Conservation (phyloP, 2,113 vertebrate species). For the Perognathus longimembris region DNA sequence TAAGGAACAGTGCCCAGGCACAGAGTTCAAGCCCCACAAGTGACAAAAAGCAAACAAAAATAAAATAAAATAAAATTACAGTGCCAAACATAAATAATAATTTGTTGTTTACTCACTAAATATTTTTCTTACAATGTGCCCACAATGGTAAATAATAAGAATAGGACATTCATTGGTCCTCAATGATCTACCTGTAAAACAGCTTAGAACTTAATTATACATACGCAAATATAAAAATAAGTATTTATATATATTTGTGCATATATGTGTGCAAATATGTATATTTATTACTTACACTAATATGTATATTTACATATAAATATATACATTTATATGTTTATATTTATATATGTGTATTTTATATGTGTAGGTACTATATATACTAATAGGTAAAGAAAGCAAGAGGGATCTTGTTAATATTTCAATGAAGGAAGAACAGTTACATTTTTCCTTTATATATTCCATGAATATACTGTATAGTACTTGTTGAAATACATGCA, state of each 20-base stretch:
- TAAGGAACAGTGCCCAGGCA: too few relatives aligned
- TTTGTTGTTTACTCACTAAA: constrained; percentile 23
- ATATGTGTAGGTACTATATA: neutral
- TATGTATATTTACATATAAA: neutral
- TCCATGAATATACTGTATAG: neutral
- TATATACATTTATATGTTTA: neutral
- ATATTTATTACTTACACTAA: neutral
- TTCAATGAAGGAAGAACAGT: neutral
- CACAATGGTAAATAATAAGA: neutral
- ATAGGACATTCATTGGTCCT: neutral
- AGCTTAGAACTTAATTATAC: neutral
- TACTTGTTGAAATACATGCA: constrained; percentile 55
- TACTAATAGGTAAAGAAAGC: neutral
- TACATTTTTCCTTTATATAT: neutral
- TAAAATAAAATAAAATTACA: neutral
- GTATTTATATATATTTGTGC: neutral
- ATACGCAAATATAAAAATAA: neutral
- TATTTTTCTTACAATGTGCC: neutral
- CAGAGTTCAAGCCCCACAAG: too few relatives aligned
- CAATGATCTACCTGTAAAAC: neutral
- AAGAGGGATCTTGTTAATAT: neutral
- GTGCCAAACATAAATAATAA: neutral
- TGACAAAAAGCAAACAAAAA: too few relatives aligned
- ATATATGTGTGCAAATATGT: neutral
- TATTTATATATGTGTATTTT: neutral